Conservation (phyloP, 2,113 vertebrate species). For the Sus scrofa region DNA sequence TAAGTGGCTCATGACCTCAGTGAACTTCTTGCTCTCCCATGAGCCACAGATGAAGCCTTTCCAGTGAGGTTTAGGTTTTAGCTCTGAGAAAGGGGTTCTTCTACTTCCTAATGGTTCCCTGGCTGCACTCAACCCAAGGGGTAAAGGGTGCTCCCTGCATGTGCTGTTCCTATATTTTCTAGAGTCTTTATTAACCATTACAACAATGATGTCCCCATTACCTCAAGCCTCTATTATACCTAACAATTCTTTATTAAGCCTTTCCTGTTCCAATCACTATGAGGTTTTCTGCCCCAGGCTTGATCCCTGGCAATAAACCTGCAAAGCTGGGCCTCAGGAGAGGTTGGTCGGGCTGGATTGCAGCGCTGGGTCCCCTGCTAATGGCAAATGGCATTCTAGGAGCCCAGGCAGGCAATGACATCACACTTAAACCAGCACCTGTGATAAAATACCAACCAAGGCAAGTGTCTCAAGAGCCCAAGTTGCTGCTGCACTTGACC, state of each 20-base stretch:
- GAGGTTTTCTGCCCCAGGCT: neutral
- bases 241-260: neutral
- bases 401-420: neutral
- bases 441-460: neutral
- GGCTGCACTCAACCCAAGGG: neutral
- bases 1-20: neutral
- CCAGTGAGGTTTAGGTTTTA: neutral
- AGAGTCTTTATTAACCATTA: neutral
- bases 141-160: neutral
- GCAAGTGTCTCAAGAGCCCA: neutral
- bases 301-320: neutral
- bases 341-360: neutral
- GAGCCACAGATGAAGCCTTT: neutral
- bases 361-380: neutral
- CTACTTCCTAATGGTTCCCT: neutral
- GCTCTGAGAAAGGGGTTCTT: neutral
- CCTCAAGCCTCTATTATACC: neutral
- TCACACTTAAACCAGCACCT: neutral
- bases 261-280: neutral
- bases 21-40: neutral
- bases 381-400: neutral
- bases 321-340: neutral
- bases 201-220: no score
- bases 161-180: neutral
- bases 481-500: neutral